Conservation (phyloP, 2,888 invertebrate species). For the Blomia tropicalis region DNA sequence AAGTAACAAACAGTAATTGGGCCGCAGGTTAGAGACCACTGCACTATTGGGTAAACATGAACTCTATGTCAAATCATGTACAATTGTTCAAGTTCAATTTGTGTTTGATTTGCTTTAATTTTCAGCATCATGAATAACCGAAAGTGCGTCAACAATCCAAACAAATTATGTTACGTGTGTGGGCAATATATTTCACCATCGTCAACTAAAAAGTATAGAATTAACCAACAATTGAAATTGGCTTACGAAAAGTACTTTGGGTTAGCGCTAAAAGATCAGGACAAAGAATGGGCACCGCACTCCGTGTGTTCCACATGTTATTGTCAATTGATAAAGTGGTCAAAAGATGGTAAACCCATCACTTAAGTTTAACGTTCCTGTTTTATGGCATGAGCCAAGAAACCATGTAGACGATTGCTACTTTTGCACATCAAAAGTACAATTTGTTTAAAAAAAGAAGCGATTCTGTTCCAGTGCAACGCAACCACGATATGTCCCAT, state of each 20-base stretch:
- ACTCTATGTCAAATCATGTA: too few species aligned
- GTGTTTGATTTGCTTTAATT: too few species aligned
- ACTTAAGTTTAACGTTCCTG: neutral
- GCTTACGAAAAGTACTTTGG: neutral
- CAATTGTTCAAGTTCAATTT: too few species aligned
- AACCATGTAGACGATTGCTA: neutral
- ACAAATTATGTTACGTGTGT: neutral
- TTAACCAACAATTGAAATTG: neutral
- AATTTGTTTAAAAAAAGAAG: neutral
- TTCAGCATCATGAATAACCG: too few species aligned
- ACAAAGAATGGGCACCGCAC: neutral
- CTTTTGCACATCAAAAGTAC: neutral
- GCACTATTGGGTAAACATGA: too few species aligned
- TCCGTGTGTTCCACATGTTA: neutral
- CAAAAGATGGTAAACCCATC: neutral
- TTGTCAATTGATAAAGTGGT: neutral
- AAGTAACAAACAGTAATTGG: too few species aligned
- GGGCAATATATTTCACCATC: neutral
- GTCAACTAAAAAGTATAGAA: too few species aligned
- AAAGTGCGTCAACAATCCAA: neutral
- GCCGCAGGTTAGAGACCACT: too few species aligned
- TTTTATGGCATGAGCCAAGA: neutral
- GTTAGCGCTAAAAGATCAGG: neutral
- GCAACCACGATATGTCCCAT: neutral
- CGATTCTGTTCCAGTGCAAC: neutral